phyloP scores from a whole-genome alignment of 35 echinoderm and acorn worm species.

The Lytechinus pictus region DNA sequence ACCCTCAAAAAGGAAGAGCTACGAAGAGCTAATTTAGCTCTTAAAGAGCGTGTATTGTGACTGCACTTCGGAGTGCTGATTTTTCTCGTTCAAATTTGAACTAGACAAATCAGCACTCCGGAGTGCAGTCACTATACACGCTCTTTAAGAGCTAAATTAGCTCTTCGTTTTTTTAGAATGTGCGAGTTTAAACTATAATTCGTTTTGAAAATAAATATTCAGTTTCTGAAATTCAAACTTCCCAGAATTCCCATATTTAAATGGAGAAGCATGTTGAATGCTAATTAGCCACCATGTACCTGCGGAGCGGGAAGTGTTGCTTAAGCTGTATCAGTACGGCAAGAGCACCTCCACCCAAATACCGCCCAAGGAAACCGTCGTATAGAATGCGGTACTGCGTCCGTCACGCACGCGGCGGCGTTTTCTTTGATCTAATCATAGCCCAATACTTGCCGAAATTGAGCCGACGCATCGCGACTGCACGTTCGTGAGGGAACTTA shows the following conservation, averaged over 20 bases:
- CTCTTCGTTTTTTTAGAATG: too few relatives aligned
- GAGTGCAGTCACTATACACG: too few relatives aligned
- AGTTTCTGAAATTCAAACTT: too few relatives aligned
- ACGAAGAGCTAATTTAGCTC: too few relatives aligned
- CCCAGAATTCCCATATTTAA: neutral
- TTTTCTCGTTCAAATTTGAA: too few relatives aligned
- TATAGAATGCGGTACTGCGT: neutral
- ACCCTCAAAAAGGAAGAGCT: too few relatives aligned
- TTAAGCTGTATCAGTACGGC: constrained; percentile 13
- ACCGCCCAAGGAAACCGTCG: constrained; percentile 24
- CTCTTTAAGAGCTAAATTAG: too few relatives aligned
- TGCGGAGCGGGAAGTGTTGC: neutral
- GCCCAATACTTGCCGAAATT: constrained; percentile 26
- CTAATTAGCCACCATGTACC: neutral
- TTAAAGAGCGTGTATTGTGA: too few relatives aligned
- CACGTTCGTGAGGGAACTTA: neutral
- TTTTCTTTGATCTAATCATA: constrained; percentile 46
- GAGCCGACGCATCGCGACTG: constrained; percentile 2
- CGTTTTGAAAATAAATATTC: too few relatives aligned
- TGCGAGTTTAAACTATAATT: too few relatives aligned
- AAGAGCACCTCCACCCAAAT: neutral
- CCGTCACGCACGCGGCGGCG: neutral
- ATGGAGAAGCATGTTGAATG: neutral
- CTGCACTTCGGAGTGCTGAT: too few relatives aligned
- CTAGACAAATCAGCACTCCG: too few relatives aligned